phyloP scores from a whole-genome alignment of 1,140 invertebrate genomes.

The Drosophila prosaltans region DNA sequence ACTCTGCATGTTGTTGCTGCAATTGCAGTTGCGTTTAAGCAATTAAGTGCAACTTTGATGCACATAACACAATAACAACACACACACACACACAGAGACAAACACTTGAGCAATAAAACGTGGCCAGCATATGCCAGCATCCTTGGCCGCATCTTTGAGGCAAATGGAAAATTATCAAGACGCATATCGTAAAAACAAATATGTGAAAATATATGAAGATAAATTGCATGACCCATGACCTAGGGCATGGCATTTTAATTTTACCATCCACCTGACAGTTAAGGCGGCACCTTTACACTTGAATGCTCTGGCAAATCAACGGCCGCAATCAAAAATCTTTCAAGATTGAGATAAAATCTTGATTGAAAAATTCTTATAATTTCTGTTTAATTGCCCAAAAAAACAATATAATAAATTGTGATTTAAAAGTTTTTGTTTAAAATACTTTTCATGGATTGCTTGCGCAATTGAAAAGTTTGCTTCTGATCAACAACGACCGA shows the following conservation, averaged over 20 bases:
- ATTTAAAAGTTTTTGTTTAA: too few relatives aligned
- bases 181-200: slow-evolving; percentile 25
- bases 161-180: slow-evolving; percentile 33
- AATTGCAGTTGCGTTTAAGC: slow-evolving; percentile 17
- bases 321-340: too few relatives aligned
- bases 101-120: slow-evolving; percentile 14
- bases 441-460: too few relatives aligned
- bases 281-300: too few relatives aligned
- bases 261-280: not conserved
- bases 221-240: slow-evolving; percentile 13
- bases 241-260: not conserved
- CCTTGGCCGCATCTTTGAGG: slow-evolving; percentile 31
- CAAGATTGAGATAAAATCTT: too few relatives aligned
- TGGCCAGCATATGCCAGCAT: slow-evolving; percentile 14
- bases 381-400: too few relatives aligned
- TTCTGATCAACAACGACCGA: too few relatives aligned
- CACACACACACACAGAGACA: slow-evolving; percentile 3
- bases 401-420: too few relatives aligned
- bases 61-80: not conserved
- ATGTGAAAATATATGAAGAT: slow-evolving; percentile 27
- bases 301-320: too few relatives aligned
- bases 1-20: not conserved
- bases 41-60: slow-evolving; percentile 33
- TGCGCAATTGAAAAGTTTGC: too few relatives aligned
- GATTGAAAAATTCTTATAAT: too few relatives aligned